A percentile compares a stretch with the other conserved stretches of the same genome.
Evolutionary conservation across 2,797 vertebrate genomes (phyloP).

Genomic region (Mormyrops boulengeri): DNA sequence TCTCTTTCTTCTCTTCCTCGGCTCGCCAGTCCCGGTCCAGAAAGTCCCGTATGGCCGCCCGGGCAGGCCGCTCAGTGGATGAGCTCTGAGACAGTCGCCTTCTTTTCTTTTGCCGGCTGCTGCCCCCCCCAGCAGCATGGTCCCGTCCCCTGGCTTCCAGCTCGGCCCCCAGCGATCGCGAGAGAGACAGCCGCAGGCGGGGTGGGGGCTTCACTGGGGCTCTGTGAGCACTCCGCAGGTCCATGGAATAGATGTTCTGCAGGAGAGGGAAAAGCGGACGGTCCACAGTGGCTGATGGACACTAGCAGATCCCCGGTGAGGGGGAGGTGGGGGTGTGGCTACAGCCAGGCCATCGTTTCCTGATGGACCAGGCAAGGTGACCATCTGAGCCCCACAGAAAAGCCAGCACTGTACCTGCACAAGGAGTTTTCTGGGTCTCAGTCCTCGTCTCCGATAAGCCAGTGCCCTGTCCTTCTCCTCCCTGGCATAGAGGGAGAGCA

Average conservation of each 20-base stretch:
- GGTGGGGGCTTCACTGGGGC: slow-evolving; percentile 59
- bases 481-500: slow-evolving; percentile 54
- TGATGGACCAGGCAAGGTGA: not conserved
- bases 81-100: slow-evolving; percentile 30
- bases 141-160: slow-evolving; percentile 33
- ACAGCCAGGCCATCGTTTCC: not conserved
- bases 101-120: slow-evolving; percentile 30
- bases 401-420: slow-evolving; percentile 70
- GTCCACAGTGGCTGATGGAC: not conserved
- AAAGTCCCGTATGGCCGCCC: slow-evolving; percentile 22
- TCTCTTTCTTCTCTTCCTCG: slow-evolving; percentile 35
- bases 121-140: slow-evolving; percentile 26
- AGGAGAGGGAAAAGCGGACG: slow-evolving; percentile 20
- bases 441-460: slow-evolving; percentile 81
- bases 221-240: slow-evolving; percentile 90
- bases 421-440: slow-evolving; percentile 80
- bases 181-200: slow-evolving; percentile 79
- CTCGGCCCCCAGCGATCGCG: slow-evolving; percentile 59
- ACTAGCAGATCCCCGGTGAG: not conserved
- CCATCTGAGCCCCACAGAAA: not conserved
- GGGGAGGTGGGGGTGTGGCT: not conserved
- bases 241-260: slow-evolving; percentile 87
- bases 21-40: slow-evolving; percentile 32
- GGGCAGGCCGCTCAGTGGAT: slow-evolving; percentile 32
- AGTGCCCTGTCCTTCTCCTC: slow-evolving; percentile 82